Conservation (phyloP, 2,113 vertebrate genomes). For the Athene noctua region DNA sequence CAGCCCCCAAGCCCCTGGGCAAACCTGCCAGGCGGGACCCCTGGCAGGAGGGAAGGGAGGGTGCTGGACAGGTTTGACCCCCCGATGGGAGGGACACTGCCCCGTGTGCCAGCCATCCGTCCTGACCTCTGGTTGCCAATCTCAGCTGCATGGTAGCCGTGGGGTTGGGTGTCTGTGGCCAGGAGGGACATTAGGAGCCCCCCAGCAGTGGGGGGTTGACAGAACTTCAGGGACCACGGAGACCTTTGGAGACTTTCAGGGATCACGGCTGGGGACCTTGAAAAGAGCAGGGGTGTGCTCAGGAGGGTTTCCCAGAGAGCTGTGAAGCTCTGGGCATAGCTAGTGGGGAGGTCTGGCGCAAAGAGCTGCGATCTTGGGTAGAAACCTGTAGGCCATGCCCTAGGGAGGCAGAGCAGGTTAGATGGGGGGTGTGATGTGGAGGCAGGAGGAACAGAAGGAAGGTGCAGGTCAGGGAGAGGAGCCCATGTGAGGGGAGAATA, state of each 20-base stretch:
- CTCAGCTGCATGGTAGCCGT: neutral
- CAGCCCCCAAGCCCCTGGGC: neutral
- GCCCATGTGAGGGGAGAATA: neutral
- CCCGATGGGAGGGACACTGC: neutral
- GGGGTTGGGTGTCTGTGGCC: neutral
- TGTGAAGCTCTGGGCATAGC: neutral
- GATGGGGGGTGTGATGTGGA: accelerated
- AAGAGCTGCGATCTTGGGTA: neutral
- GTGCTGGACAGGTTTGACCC: neutral
- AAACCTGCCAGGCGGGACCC: neutral
- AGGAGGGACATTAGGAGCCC: neutral
- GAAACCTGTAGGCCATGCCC: neutral
- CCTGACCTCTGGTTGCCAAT: accelerated
- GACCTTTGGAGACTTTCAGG: neutral
- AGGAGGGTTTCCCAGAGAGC: neutral
- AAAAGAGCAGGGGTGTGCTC: neutral
- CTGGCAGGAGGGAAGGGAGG: neutral
- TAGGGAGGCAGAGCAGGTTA: neutral
- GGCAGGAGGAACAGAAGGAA: neutral
- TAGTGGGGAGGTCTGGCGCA: neutral
- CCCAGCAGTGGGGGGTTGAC: neutral
- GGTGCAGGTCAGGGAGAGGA: neutral
- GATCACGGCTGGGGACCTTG: neutral
- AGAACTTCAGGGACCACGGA: neutral
- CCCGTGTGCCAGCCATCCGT: accelerated